These are phyloP conservation scores for Setophaga petechia DNA, from an alignment of 2,113 vertebrate species.

Conservation along the genomic window DNA sequence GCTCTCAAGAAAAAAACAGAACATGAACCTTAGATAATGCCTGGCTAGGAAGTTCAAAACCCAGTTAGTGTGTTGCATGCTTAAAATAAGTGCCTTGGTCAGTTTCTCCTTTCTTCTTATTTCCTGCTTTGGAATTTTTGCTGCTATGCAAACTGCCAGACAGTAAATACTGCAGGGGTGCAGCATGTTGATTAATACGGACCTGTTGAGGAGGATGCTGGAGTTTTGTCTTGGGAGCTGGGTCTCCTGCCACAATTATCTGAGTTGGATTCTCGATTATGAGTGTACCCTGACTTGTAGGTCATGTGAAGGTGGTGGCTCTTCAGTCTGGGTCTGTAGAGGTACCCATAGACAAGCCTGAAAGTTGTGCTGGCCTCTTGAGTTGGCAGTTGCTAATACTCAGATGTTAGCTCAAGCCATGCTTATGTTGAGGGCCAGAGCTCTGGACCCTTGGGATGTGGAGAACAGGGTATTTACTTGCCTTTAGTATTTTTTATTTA, in stretches of 20 bases:
- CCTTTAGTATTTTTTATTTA: background rate
- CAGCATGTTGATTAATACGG: background rate
- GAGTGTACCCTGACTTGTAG: background rate
- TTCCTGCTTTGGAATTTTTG: background rate
- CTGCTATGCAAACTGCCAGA: background rate
- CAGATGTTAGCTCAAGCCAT: accelerated
- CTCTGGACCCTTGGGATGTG: background rate
- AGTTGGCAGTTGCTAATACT: background rate
- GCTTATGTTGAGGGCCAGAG: background rate
- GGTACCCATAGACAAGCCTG: background rate
- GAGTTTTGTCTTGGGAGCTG: background rate
- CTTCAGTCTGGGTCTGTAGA: background rate
- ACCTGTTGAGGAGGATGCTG: background rate
- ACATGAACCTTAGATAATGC: accelerated
- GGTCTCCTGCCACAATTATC: background rate
- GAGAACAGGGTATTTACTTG: background rate
- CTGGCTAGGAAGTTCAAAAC: background rate
- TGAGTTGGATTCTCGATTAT: no score
- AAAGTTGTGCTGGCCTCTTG: background rate
- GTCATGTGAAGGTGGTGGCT: background rate
- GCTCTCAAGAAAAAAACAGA: background rate
- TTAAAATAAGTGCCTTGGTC: background rate
- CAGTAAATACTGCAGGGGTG: background rate
- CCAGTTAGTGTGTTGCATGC: background rate
- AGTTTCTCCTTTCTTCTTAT: background rate